A percentile compares a stretch with the other conserved stretches of the same genome.
Conservation (phyloP, 1,140 invertebrate species). For the Centruroides vittatus region DNA sequence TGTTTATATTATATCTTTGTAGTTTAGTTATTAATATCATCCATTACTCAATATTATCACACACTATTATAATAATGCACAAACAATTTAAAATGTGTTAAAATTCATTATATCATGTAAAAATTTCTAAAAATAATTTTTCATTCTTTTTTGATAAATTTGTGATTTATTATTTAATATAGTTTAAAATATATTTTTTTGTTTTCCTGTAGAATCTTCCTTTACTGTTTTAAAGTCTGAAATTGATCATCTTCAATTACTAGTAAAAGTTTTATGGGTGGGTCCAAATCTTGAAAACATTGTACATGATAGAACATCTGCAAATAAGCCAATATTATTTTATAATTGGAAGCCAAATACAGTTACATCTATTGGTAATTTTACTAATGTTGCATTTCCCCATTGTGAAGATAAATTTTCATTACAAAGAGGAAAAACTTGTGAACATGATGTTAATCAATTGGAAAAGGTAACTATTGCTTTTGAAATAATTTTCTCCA, state of each 20-base stretch:
- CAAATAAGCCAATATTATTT: constrained; percentile 39
- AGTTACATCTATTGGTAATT: constrained; percentile 30
- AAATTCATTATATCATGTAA: no score
- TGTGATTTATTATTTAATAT: no score
- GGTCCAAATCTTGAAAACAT: constrained; percentile 38
- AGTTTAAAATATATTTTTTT: no score
- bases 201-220: not conserved
- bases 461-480: constrained; percentile 40
- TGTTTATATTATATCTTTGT: no score
- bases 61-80: no score
- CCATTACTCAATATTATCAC: no score
- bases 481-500: not conserved
- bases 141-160: no score
- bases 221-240: constrained; percentile 12
- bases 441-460: constrained; percentile 46
- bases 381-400: constrained; percentile 34
- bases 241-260: constrained; percentile 24
- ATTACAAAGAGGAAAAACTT: constrained; percentile 19
- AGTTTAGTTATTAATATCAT: no score
- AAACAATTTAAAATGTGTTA: no score
- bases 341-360: constrained; percentile 50
- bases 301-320: constrained; percentile 22
- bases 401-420: constrained; percentile 21
- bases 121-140: no score
- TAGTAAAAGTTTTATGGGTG: constrained; percentile 39